Conservation (phyloP, 2,888 invertebrate genomes). For the Lasioglossum figueresi region DNA sequence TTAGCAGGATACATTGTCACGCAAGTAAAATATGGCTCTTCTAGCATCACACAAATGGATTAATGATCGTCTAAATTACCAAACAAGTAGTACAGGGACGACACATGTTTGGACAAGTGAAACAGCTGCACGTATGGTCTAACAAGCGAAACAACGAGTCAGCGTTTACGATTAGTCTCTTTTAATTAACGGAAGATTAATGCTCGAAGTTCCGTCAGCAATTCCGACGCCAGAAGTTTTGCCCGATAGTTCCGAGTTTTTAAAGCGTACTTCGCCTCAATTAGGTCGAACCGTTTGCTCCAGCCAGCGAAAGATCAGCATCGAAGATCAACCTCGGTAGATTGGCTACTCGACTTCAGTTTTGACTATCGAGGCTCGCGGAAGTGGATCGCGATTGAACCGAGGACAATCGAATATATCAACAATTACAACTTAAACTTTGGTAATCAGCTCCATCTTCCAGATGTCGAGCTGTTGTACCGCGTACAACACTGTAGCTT, state of each 20-base stretch:
- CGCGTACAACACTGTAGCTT: neutral
- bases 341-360: neutral
- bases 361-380: neutral
- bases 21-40: neutral
- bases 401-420: neutral
- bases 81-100: neutral
- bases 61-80: neutral
- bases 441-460: neutral
- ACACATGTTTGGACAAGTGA: neutral
- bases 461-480: neutral
- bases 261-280: neutral
- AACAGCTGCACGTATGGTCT: neutral
- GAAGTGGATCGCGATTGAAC: neutral
- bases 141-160: neutral
- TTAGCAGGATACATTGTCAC: neutral
- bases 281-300: neutral
- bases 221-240: neutral
- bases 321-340: neutral
- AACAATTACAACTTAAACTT: neutral
- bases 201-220: neutral
- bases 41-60: neutral
- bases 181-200: neutral
- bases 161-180: neutral
- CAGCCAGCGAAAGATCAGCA: constrained; percentile 2
- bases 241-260: neutral